Conservation (phyloP, 2,888 invertebrate genomes). For the Tenthredo livida region DNA sequence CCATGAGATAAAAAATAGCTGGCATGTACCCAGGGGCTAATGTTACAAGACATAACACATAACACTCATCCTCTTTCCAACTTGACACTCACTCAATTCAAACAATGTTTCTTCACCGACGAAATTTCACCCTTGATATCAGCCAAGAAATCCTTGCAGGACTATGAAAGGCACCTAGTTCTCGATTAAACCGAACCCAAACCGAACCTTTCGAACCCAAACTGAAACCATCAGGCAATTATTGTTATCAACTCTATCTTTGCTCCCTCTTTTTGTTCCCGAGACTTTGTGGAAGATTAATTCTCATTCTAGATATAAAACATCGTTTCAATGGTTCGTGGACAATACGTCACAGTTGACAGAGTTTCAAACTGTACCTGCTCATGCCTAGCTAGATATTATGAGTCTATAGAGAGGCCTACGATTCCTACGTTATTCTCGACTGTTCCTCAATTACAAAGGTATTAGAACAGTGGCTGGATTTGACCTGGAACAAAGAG, state of each 20-base stretch:
- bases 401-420: background rate
- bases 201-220: too few species aligned
- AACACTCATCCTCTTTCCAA: background rate
- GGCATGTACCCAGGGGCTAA: background rate
- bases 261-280: background rate
- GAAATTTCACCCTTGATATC: too few species aligned
- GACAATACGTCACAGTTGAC: constrained; percentile 22
- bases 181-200: too few species aligned
- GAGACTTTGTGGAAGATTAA: background rate
- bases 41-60: constrained; percentile 10
- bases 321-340: background rate
- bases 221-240: too few species aligned
- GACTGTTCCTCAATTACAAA: constrained; percentile 31
- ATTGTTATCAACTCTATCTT: background rate
- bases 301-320: background rate
- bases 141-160: too few species aligned
- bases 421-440: constrained; percentile 22
- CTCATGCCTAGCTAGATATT: background rate
- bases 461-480: constrained; percentile 26
- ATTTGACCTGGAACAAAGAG: constrained; percentile 46
- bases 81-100: background rate
- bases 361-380: background rate
- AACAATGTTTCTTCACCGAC: too few species aligned
- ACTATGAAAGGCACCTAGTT: too few species aligned
- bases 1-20: background rate